These are phyloP conservation scores for Dicrostonyx torquatus DNA, from an alignment of 2,797 vertebrate species.

Conservation along the genomic window DNA sequence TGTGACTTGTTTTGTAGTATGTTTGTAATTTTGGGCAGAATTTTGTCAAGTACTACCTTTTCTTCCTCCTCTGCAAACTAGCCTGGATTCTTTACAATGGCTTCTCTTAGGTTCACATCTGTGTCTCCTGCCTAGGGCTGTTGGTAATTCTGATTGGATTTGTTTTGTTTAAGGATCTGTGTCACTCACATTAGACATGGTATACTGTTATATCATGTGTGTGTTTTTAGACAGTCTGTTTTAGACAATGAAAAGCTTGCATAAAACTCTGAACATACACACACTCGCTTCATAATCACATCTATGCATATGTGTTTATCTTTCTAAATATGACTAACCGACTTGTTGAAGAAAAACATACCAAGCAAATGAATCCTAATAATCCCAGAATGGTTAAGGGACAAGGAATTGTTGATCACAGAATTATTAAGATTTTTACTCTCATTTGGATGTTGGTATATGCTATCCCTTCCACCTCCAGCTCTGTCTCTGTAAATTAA, in stretches of 20 bases:
- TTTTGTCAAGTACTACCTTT: not conserved
- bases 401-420: constrained; percentile 46
- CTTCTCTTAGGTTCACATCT: constrained; percentile 56
- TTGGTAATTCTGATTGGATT: constrained; percentile 16
- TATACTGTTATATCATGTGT: not conserved
- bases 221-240: constrained; percentile 37
- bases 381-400: constrained; percentile 26
- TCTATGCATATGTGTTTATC: not conserved
- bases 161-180: constrained; percentile 45
- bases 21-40: constrained; percentile 48
- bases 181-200: constrained; percentile 51
- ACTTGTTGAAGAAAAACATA: constrained; percentile 39
- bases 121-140: not conserved
- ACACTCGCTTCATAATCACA: not conserved
- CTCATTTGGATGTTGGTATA: not conserved
- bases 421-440: not conserved
- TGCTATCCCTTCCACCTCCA: not conserved
- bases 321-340: constrained; percentile 22
- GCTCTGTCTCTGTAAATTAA: not conserved
- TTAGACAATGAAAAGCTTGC: constrained; percentile 61
- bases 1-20: constrained; percentile 66
- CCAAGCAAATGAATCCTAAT: not conserved
- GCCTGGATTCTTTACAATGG: constrained; percentile 51
- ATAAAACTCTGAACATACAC: not conserved
- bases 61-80: not conserved